Percentiles rank a stretch among this genome's conserved stretches.
These are phyloP conservation scores for Pseudolaguvia tuberculata DNA, from an alignment of 2,113 vertebrate genomes.

Conservation along the genomic window DNA sequence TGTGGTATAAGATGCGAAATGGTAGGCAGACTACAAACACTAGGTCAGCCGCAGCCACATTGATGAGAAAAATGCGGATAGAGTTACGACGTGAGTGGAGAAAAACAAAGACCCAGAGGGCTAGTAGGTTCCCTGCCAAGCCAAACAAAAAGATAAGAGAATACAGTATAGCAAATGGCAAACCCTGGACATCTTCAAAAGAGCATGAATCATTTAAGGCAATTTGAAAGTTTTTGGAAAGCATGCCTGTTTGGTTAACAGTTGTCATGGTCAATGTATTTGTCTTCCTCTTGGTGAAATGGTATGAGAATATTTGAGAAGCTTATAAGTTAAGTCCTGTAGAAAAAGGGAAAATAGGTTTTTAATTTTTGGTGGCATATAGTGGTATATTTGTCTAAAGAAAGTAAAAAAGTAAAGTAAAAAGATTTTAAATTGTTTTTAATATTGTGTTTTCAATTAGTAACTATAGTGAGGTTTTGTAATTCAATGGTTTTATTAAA, in stretches of 20 bases:
- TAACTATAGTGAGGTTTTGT: too few species aligned
- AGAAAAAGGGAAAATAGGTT: not conserved
- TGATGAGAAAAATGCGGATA: conserved; percentile 85
- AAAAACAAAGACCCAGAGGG: conserved; percentile 81
- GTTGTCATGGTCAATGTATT: conserved; percentile 6
- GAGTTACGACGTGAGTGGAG: conserved; percentile 82
- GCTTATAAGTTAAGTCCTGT: not conserved
- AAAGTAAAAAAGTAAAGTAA: too few species aligned
- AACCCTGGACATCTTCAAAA: conserved; percentile 60
- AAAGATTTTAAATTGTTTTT: too few species aligned
- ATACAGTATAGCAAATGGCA: conserved; percentile 69
- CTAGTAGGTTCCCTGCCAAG: conserved; percentile 76
- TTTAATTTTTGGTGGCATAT: too few species aligned
- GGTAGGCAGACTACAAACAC: conserved; percentile 83
- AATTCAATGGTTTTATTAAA: too few species aligned
- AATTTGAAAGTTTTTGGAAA: not conserved
- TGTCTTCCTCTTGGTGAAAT: not conserved
- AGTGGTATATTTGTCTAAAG: too few species aligned
- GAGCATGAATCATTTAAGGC: not conserved
- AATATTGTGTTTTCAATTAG: too few species aligned
- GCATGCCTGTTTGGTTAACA: not conserved
- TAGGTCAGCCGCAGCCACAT: conserved; percentile 82
- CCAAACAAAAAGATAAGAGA: conserved; percentile 79
- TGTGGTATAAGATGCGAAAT: conserved; percentile 81
- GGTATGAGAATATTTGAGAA: not conserved